phyloP scores from a whole-genome alignment of 2,797 vertebrate species.

The Schizopygopsis pylzovi region DNA sequence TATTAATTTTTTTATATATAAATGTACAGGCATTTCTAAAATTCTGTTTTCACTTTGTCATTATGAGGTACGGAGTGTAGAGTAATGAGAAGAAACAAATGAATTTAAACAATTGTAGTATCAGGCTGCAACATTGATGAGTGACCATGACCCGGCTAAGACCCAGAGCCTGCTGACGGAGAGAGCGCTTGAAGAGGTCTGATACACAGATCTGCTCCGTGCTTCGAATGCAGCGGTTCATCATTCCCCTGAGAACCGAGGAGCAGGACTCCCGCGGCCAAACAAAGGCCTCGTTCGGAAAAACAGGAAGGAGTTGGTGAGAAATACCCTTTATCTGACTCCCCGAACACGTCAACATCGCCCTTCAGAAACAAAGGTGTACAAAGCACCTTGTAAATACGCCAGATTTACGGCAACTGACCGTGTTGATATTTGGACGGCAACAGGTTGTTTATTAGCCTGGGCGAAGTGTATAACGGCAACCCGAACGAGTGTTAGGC shows the following conservation, averaged over 20 bases:
- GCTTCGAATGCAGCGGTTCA: slow-evolving; percentile 73
- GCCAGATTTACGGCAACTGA: slow-evolving; percentile 90
- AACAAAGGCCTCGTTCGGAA: slow-evolving; percentile 95
- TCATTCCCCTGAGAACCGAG: slow-evolving; percentile 92
- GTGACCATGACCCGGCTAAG: not conserved
- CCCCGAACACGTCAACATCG: slow-evolving; percentile 93
- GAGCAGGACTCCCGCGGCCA: slow-evolving; percentile 85
- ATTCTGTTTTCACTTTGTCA: too few relatives aligned
- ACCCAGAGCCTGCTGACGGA: not conserved
- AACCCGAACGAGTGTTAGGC: slow-evolving; percentile 76
- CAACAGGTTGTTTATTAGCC: slow-evolving; percentile 87
- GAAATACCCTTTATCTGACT: slow-evolving; percentile 97
- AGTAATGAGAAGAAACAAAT: too few relatives aligned
- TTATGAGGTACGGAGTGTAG: too few relatives aligned
- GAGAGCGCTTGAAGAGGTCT: slow-evolving; percentile 14
- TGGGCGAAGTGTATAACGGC: slow-evolving; percentile 80
- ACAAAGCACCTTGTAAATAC: slow-evolving; percentile 92
- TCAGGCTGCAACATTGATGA: not conserved
- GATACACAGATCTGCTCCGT: slow-evolving; percentile 30
- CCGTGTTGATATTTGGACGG: slow-evolving; percentile 86
- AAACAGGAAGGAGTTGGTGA: slow-evolving; percentile 99
- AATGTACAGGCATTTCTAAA: too few relatives aligned
- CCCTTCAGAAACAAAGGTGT: slow-evolving; percentile 92
- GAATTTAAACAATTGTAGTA: too few relatives aligned
- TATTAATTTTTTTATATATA: too few relatives aligned